Conservation (phyloP, 2,113 vertebrate genomes). For the Rhagologus leucostigma region DNA sequence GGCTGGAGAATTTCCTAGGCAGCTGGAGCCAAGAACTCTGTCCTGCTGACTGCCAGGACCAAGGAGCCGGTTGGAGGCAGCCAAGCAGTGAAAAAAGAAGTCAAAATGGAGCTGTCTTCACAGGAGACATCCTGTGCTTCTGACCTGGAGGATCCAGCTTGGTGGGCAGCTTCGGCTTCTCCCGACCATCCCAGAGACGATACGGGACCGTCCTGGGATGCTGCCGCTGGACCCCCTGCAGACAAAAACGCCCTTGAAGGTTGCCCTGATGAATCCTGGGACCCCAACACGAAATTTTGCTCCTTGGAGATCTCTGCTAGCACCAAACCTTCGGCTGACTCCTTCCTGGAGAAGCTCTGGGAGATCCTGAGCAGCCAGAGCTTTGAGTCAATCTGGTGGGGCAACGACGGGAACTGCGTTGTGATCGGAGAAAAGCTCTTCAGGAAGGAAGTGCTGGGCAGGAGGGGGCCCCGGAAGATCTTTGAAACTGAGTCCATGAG, state of each 20-base stretch:
- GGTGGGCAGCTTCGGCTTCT: not conserved
- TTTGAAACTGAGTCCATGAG: not conserved
- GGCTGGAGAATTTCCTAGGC: not conserved
- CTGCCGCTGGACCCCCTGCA: accelerated
- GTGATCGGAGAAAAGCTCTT: not conserved
- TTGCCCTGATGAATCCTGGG: not conserved
- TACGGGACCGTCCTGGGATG: accelerated
- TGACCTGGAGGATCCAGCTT: not conserved
- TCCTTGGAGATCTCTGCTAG: not conserved
- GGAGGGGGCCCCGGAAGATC: not conserved
- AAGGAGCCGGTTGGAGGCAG: not conserved
- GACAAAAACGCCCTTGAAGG: accelerated
- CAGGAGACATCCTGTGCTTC: not conserved
- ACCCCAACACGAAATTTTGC: no score
- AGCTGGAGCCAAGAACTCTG: not conserved
- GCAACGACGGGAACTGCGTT: not conserved
- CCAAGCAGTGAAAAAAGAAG: not conserved
- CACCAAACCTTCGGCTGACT: not conserved
- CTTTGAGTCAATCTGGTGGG: not conserved
- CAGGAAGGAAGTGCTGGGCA: not conserved
- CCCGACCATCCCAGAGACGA: accelerated
- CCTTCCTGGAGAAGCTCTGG: not conserved
- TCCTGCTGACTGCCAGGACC: not conserved
- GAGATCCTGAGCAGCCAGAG: not conserved
- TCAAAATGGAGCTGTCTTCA: not conserved